Evolutionary conservation across 2,888 invertebrate genomes (phyloP), one percentile per base, ranked within the genome.

Genomic region (Drosophila infuscata): DNA sequence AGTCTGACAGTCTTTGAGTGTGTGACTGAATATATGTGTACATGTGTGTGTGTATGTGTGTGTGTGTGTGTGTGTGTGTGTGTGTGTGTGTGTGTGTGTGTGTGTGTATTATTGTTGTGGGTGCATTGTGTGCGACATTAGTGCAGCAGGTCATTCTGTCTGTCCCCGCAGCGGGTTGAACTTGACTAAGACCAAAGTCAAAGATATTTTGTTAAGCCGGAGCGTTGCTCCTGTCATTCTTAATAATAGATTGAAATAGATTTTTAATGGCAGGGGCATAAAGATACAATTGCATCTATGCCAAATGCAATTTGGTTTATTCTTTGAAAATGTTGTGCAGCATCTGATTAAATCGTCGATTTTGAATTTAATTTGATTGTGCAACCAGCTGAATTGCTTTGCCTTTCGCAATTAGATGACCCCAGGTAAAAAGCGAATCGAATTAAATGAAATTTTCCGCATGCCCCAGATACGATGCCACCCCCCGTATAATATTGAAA

Each of bases 101-200:
- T 32, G 29, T 49, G 52, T 69, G 41, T 62, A 57, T 20, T 52
- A 36, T n/a, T 62, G 61, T 65, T 71, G 70, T 74, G 79, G n/a
- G 29, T 54, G 46, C 64, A 35, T 25, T 65, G 62, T 71, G 63
- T 72, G 71, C 74, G 76, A 82, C 82, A 76, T 81, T 86, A 83
- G 88, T 70, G 79, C 70, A 88, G 74, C 66, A 82, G 82, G 82
- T 82, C 74, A 82, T 74, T 79, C 70, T 60, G 53, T 51, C 70
- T 35, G 36, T 29, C 63, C 61, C 54, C 48, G 69, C 29, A 30
- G 29, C 63, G 60, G 36, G 69, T 70, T 88, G 83, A 83, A 83
- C 83, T 88, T 83, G 83, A 75, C 70, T 61, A 33, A 61, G 54
- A 53, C 46, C 68, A 81, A 82, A 86, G 82, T 65, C 75, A 69